Evolutionary conservation across 2,797 vertebrate species (phyloP), one percentile per base, ranked within the genome.

Genomic region (Syndactyla subalaris): DNA sequence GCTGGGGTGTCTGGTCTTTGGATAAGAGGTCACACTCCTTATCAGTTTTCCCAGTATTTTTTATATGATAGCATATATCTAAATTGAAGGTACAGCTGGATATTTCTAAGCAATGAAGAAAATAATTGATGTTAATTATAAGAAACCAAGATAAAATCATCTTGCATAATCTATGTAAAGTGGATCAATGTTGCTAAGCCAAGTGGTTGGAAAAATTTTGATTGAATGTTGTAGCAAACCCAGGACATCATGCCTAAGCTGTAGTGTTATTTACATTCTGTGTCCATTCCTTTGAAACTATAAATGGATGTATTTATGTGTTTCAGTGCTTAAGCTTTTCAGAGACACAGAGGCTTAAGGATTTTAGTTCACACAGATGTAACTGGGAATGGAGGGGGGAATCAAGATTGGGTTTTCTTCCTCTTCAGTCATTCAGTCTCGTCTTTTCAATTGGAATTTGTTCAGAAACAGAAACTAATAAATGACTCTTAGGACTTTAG

Each of bases 101-200:
- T 71, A 71, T 76, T 82, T 93, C 32, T 18, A 79, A 88, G n/a
- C 22, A 72, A 51, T 43, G 7, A 83, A 27, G 29, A 49, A 83
- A 84, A 48, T 62, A 78, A 82, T 34, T 62, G 3, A 75, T n/a
- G 12, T 7, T 45, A 58, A 58, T 55, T 30, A 8, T 32, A 92
- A 74, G 23, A 70, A 65, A 48, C 72, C 39, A 88, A 70, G 15
- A 73, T 59, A 55, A 90, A 80, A 91, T 70, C 71, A 30, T 61
- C 4, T 49, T 75, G 9, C 15, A 36, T 61, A 39, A 21, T 79
- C n/a, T 59, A 8, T 16, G n/a, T 8, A 61, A 24, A 68, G 12
- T 41, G 24, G 20, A 48, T 63, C 30, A 54, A 45, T 51, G 26
- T 14, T 87, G 9, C 7, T 55, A 38, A 30, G 15, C 16, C 52